Evolutionary conservation across 2,888 invertebrate species (phyloP).

Genomic region (Tipula vernalis): DNA sequence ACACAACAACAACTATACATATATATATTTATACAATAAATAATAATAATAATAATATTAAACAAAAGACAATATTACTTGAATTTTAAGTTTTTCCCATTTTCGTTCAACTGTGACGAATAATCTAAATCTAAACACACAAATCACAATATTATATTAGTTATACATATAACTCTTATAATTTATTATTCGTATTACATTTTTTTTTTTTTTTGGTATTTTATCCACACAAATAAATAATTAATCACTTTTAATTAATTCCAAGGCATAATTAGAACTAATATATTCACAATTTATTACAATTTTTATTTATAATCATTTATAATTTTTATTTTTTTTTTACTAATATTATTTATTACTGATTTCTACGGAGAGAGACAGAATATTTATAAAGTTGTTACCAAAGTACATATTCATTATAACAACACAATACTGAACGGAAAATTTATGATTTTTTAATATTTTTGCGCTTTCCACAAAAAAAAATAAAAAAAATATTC

Average conservation of each 20-base stretch:
- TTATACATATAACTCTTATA: not conserved
- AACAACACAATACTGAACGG: not conserved
- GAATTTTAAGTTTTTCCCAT: not conserved
- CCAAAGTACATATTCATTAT: not conserved
- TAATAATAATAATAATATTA: not conserved
- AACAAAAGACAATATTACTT: not conserved
- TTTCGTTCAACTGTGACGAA: not conserved
- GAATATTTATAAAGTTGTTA: not conserved
- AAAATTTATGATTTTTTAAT: not conserved
- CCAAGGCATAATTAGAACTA: not conserved
- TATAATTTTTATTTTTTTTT: not conserved
- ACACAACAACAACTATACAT: not conserved
- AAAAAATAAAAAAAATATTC: not conserved
- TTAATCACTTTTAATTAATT: not conserved
- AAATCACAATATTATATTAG: not conserved
- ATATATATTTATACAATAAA: not conserved
- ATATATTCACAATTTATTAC: not conserved
- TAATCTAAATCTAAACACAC: not conserved
- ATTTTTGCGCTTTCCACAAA: not conserved
- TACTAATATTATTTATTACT: not conserved
- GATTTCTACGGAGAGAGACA: not conserved
- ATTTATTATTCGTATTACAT: not conserved
- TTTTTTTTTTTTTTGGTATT: not conserved
- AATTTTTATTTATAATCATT: not conserved
- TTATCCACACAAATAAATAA: not conserved